Conservation (phyloP, 2,797 vertebrate genomes). For the Semaprochilodus insignis region DNA sequence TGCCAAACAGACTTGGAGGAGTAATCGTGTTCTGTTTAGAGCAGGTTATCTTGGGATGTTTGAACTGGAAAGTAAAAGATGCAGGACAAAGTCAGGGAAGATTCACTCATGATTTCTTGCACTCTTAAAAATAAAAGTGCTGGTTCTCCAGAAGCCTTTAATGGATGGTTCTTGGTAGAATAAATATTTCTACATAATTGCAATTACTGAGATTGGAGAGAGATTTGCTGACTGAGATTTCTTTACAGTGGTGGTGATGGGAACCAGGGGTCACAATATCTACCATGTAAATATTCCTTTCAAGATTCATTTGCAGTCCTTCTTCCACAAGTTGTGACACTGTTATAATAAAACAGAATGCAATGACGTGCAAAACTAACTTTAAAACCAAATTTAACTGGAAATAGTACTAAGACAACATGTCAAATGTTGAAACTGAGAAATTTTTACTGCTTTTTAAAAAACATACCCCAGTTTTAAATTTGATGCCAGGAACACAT, state of each 20-base stretch:
- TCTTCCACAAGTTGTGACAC: too few relatives aligned
- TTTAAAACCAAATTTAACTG: too few relatives aligned
- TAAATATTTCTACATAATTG: neutral
- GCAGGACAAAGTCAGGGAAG: conserved; percentile 23
- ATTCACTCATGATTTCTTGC: neutral
- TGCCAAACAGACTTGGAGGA: conserved; percentile 33
- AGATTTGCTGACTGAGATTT: neutral
- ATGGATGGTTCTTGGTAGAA: neutral
- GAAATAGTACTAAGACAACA: too few relatives aligned
- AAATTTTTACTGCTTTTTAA: too few relatives aligned
- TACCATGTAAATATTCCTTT: too few relatives aligned
- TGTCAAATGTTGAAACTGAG: too few relatives aligned
- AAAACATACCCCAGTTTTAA: too few relatives aligned
- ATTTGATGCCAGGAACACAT: too few relatives aligned
- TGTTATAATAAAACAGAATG: too few relatives aligned
- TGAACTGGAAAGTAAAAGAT: conserved; percentile 32
- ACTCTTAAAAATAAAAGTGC: neutral
- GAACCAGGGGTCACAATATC: too few relatives aligned
- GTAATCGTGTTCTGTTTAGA: conserved; percentile 34
- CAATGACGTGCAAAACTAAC: too few relatives aligned
- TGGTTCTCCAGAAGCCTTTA: neutral
- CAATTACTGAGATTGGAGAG: neutral
- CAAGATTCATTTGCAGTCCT: too few relatives aligned
- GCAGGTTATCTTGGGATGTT: conserved; percentile 27
- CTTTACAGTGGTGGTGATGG: neutral